Evolutionary conservation across 2,888 invertebrate genomes (phyloP).

Genomic region (Perdita meconis): DNA sequence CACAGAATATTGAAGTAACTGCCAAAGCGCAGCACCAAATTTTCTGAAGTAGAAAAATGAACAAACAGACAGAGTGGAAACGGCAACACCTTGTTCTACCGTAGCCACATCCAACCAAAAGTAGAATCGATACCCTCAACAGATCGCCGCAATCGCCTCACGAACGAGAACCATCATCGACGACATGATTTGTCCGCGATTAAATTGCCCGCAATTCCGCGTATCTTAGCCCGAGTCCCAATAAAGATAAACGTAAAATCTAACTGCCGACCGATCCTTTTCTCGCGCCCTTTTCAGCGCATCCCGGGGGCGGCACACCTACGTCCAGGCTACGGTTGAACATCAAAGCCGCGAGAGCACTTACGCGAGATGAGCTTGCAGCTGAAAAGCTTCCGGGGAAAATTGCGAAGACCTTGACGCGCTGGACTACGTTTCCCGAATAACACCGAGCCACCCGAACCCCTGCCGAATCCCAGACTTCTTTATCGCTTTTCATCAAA

Average conservation of each 20-base stretch:
- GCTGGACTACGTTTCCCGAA: constrained; percentile 38
- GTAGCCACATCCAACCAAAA: no score
- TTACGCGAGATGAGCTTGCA: constrained; percentile 66
- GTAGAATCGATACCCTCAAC: no score
- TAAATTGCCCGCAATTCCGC: no score
- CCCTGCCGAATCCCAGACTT: not conserved
- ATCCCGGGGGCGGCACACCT: constrained; percentile 37
- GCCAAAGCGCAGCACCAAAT: no score
- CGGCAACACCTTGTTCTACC: no score
- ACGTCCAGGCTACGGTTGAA: constrained; percentile 17
- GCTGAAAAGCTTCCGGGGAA: constrained; percentile 56
- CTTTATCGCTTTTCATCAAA: constrained; percentile 53
- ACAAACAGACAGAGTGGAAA: no score
- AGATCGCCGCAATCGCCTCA: no score
- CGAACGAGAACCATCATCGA: no score
- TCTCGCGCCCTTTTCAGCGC: constrained; percentile 47
- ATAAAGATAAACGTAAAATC: constrained; percentile 81
- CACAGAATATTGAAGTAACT: no score
- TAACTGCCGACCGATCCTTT: constrained; percentile 70
- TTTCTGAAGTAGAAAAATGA: no score
- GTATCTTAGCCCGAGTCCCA: constrained; percentile 8
- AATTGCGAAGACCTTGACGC: constrained; percentile 57
- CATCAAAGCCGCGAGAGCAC: constrained; percentile 57
- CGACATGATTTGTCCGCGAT: not conserved
- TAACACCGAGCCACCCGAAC: constrained; percentile 28